phyloP scores from a whole-genome alignment of 2,113 vertebrate species.

The Ornithorhynchus anatinus region DNA sequence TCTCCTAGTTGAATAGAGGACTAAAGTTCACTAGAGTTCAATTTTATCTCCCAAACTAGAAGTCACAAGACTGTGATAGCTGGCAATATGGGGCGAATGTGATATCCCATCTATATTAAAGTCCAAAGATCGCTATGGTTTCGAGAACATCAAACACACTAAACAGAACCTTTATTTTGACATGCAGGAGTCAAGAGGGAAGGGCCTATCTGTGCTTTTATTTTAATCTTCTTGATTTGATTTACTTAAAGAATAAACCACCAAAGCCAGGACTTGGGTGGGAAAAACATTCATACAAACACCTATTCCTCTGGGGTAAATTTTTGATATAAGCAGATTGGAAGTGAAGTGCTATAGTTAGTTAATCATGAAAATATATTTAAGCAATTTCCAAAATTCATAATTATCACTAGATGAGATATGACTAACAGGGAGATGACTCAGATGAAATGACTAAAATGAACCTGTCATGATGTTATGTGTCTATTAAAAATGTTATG shows the following conservation, averaged over 20 bases:
- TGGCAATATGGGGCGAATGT: no score
- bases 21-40: no score
- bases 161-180: no score
- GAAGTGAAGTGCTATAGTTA: background rate
- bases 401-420: constrained; percentile 5
- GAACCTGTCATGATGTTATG: background rate
- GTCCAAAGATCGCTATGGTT: no score
- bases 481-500: background rate
- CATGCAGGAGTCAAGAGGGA: no score
- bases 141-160: no score
- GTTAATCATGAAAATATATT: constrained; percentile 2
- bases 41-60: no score
- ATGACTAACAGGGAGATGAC: constrained; percentile 10
- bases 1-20: no score
- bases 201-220: background rate
- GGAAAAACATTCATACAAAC: background rate
- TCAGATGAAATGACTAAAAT: background rate
- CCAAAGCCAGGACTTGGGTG: background rate
- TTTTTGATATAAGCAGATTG: background rate
- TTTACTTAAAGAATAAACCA: background rate
- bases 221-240: background rate
- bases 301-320: background rate
- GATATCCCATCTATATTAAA: no score
- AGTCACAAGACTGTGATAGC: no score
- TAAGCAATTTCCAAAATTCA: background rate